A percentile compares a stretch with the other conserved stretches of the same genome.
Conservation (phyloP, 1,140 invertebrate species). For the Subanguina moxae region DNA sequence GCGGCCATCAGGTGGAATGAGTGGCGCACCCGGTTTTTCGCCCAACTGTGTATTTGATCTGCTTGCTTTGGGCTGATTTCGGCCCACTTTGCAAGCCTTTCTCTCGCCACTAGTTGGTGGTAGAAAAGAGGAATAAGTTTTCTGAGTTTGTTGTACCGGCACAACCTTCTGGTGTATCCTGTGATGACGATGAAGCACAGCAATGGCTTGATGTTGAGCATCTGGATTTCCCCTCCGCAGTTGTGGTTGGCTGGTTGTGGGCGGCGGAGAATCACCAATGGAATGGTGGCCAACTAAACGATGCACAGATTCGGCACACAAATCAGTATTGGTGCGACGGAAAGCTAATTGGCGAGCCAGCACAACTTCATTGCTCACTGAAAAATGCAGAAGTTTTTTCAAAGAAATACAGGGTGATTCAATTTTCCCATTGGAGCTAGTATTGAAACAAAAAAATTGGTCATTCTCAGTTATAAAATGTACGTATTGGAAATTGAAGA, state of each 20-base stretch:
- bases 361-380: slow-evolving; percentile 29
- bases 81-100: no score
- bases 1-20: slow-evolving; percentile 31
- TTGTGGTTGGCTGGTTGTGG: neutral
- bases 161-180: slow-evolving; percentile 3
- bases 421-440: no score
- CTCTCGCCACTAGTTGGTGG: neutral
- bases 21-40: slow-evolving; percentile 6
- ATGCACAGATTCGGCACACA: slow-evolving; percentile 12
- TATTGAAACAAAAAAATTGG: slow-evolving; percentile 13
- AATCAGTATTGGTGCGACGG: slow-evolving; percentile 36
- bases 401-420: neutral
- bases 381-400: slow-evolving; percentile 13
- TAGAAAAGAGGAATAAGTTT: neutral
- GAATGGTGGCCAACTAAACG: neutral
- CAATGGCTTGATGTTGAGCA: neutral
- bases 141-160: slow-evolving; percentile 10
- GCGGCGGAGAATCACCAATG: neutral
- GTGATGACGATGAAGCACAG: slow-evolving; percentile 4
- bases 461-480: slow-evolving; percentile 1
- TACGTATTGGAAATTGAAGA: no score
- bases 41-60: slow-evolving; percentile 1
- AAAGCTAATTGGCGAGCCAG: slow-evolving; percentile 26
- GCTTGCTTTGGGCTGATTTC: neutral
- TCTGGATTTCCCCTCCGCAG: neutral